Conservation (phyloP, 2,888 invertebrate species). For the Mythimna vitellina region DNA sequence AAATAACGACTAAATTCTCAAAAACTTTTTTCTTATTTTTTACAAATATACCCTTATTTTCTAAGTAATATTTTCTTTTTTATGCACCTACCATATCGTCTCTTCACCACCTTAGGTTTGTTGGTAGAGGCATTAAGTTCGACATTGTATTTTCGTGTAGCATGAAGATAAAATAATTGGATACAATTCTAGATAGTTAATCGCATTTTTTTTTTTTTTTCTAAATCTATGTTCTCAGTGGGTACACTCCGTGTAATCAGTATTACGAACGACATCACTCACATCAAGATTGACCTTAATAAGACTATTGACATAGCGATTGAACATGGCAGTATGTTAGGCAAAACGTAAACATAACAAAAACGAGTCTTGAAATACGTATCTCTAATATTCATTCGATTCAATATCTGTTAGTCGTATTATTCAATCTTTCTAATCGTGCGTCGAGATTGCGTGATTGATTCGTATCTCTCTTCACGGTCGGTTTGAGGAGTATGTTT, state of each 20-base stretch:
- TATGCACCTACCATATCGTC: no score
- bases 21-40: no score
- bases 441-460: constrained; percentile 57
- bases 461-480: constrained; percentile 66
- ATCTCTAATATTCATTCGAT: constrained; percentile 29
- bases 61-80: no score
- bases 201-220: not conserved
- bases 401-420: constrained; percentile 41
- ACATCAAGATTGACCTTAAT: constrained; percentile 46
- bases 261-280: constrained; percentile 14
- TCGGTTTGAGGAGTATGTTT: constrained; percentile 57
- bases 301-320: constrained; percentile 31
- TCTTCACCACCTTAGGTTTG: no score
- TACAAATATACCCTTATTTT: no score
- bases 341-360: constrained; percentile 11
- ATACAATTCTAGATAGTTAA: no score
- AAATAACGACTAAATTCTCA: no score
- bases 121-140: no score
- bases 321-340: constrained; percentile 13
- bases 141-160: no score
- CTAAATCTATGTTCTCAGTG: not conserved
- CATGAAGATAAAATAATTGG: no score
- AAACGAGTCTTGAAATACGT: constrained; percentile 9
- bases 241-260: not conserved
- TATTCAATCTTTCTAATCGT: constrained; percentile 56